Evolutionary conservation across 2,797 vertebrate species (phyloP).

Genomic region (Argentina silus): DNA sequence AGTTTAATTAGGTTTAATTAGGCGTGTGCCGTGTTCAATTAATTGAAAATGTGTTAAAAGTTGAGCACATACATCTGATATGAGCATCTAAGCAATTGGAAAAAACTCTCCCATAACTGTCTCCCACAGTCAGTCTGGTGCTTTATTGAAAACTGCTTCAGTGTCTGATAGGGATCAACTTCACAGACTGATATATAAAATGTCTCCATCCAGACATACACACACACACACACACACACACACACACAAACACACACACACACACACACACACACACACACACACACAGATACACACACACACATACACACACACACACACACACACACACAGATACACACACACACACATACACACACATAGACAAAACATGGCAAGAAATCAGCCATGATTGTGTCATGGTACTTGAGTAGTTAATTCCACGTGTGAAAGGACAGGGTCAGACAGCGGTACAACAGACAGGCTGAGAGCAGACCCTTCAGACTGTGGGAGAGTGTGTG

Average conservation of each 20-base stretch:
- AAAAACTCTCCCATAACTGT: no score
- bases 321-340: constrained; percentile 7
- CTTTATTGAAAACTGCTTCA: no score
- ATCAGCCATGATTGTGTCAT: constrained; percentile 74
- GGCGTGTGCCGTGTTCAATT: no score
- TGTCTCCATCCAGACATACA: not conserved
- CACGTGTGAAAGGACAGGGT: constrained; percentile 72
- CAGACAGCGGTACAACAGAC: constrained; percentile 76
- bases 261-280: constrained; percentile 7
- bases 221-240: not conserved
- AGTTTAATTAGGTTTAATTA: no score
- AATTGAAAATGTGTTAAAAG: no score
- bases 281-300: not conserved
- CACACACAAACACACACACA: not conserved
- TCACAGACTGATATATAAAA: no score
- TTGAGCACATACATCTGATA: no score
- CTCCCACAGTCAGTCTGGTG: no score
- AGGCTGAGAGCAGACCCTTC: constrained; percentile 77
- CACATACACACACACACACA: constrained; percentile 1
- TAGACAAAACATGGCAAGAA: constrained; percentile 67
- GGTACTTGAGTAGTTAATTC: constrained; percentile 79
- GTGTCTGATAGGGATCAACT: no score
- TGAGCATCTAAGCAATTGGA: no score
- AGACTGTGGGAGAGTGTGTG: constrained; percentile 74
- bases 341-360: constrained; percentile 1